Base-by-base conservation (phyloP, 2,113 vertebrate species). In the Aplodontia rufa region DNA sequence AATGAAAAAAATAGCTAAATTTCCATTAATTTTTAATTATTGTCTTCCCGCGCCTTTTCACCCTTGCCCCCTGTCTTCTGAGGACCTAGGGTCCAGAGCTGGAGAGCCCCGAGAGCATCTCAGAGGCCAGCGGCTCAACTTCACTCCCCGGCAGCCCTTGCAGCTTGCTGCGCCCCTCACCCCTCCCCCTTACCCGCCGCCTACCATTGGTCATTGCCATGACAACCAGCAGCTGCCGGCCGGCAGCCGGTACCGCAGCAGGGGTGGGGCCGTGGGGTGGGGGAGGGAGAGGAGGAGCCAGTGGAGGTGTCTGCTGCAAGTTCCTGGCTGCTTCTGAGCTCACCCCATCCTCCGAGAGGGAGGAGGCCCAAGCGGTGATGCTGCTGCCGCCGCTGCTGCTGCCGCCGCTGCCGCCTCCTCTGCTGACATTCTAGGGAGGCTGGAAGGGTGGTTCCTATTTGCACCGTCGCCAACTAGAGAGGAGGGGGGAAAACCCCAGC, bases 321-420 rank as follows among this genome's bases (percentile, higher is more conserved):
- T 98, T 98, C 96, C 97, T 96, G 97, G 97, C 97, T 91, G 97
- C 94, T 96, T 91, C 93, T 92, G 97, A 97, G 98, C 98, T 98
- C 98, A 98, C 97, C 98, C 96, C 97, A 97, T 98, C 98, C 98
- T 98, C 97, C 96, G 72, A 68, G 92, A 96, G 97, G 97, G 98
- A 97, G 98, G 97, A 98, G 97, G 96, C 96, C 86, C 60, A 30
- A 79, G 76, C 81, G 97, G 91, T 85, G 97, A 96, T 98, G 97
- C 96, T 89, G 96, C 93, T 87, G 87, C 85, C 49, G 24, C 74
- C 28, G 80, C 49, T 6, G 62, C 47, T 8, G 37, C 62, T 10
- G 60, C 28, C 9, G 64, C 76, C 55, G 51, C 55, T 75, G n/a
- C n/a, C n/a, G n/a, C n/a, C n/a, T 76, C 51, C 68, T 1, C 86